Evolutionary conservation across 64 coral and sea anemone genomes (phyloP).

Genomic region (Porites lutea): DNA sequence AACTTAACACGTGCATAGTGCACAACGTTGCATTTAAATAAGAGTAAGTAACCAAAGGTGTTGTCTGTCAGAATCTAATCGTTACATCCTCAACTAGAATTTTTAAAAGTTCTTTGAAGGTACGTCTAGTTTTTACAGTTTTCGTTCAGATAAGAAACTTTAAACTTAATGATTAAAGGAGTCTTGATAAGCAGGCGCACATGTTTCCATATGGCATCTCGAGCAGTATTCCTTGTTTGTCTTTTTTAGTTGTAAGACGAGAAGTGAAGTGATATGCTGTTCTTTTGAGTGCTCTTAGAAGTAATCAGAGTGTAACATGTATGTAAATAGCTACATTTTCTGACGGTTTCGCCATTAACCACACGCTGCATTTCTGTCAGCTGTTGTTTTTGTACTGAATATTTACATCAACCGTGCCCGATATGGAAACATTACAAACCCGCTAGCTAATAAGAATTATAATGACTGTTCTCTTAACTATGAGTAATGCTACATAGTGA

Average conservation of each 20-base stretch:
- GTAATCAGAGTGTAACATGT: neutral
- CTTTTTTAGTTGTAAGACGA: conserved; percentile 4
- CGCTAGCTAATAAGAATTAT: neutral
- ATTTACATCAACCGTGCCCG: neutral
- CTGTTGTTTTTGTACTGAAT: neutral
- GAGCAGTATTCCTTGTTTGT: neutral
- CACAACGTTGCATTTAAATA: neutral
- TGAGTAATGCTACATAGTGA: neutral
- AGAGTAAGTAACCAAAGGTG: neutral
- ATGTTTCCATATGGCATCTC: conserved; percentile 24
- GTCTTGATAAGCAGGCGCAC: neutral
- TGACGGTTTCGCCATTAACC: neutral
- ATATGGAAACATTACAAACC: conserved; percentile 5
- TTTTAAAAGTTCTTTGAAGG: neutral
- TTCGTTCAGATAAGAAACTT: neutral
- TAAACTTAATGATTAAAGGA: neutral
- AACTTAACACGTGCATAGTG: conserved; percentile 3
- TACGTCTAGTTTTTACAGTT: neutral
- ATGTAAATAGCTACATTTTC: neutral
- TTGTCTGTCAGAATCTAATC: neutral
- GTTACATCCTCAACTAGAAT: too few species aligned
- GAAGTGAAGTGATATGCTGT: conserved; percentile 16
- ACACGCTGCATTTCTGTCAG: neutral
- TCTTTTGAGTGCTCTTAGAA: conserved; percentile 35
- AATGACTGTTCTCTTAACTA: neutral